A percentile compares a stretch with the other conserved stretches of the same genome.
These are phyloP conservation scores for Eleutherodactylus coqui DNA, from an alignment of 2,797 vertebrate genomes.

Conservation along the genomic window DNA sequence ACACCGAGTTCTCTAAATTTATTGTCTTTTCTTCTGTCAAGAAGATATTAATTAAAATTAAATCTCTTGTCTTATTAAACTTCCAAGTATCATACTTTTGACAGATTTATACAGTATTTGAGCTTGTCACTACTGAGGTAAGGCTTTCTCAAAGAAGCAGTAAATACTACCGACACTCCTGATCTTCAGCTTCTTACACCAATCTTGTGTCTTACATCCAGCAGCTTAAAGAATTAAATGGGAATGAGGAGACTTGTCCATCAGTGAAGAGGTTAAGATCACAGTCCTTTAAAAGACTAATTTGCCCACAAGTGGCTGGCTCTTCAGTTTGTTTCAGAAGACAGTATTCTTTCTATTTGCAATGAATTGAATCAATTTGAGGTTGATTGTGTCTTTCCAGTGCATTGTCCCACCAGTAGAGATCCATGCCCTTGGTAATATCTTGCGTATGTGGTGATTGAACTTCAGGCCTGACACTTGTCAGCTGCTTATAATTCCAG, in stretches of 20 bases:
- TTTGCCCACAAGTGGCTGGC: slow-evolving; percentile 69
- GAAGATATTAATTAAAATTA: background rate
- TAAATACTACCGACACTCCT: background rate
- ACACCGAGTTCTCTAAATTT: background rate
- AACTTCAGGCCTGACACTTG: slow-evolving; percentile 75
- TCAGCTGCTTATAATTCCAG: slow-evolving; percentile 72
- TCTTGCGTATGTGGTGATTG: slow-evolving; percentile 73
- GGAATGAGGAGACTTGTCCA: background rate
- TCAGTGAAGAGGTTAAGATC: slow-evolving; percentile 64
- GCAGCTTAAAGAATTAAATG: background rate
- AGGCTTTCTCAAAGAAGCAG: background rate
- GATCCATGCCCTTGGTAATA: slow-evolving; percentile 70
- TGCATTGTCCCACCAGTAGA: slow-evolving; percentile 74
- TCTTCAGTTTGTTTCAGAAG: slow-evolving; percentile 66
- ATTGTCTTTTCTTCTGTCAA: background rate
- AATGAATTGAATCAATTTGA: slow-evolving; percentile 74
- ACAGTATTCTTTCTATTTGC: slow-evolving; percentile 71
- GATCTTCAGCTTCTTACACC: background rate
- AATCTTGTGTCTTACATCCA: background rate
- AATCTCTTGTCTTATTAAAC: background rate
- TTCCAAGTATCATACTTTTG: background rate
- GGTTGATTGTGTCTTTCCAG: slow-evolving; percentile 70
- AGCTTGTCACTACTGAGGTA: background rate
- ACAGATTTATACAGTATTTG: background rate
- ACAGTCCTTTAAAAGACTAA: slow-evolving; percentile 71